phyloP scores from a whole-genome alignment of 2,888 invertebrate species.

The Pardosa pseudoannulata region DNA sequence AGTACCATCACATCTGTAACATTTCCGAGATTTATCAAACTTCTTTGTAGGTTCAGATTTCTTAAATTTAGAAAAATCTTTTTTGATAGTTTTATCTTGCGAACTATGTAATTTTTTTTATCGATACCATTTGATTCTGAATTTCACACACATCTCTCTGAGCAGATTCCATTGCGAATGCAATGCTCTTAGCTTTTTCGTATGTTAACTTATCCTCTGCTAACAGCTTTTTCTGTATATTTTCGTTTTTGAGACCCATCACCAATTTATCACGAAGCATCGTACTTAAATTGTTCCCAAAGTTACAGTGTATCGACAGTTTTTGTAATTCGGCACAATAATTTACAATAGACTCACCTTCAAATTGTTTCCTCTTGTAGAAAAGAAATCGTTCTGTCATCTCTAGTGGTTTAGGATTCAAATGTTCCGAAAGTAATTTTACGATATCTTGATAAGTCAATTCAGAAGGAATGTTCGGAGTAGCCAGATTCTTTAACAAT shows the following conservation, averaged over 20 bases:
- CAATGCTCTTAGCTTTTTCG: constrained; percentile 49
- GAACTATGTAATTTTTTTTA: constrained; percentile 33
- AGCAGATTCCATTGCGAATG: constrained; percentile 52
- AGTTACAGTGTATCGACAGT: constrained; percentile 47
- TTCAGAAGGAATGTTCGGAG: constrained; percentile 44
- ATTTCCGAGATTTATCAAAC: constrained; percentile 53
- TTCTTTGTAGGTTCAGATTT: constrained; percentile 47
- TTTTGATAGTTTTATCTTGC: constrained; percentile 41
- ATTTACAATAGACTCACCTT: constrained; percentile 47
- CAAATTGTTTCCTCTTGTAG: constrained; percentile 53
- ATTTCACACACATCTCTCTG: constrained; percentile 48
- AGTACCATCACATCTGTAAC: constrained; percentile 54
- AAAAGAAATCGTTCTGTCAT: constrained; percentile 45
- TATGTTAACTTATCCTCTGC: constrained; percentile 51
- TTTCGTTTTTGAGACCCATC: constrained; percentile 47
- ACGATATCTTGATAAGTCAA: constrained; percentile 45
- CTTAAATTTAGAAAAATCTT: constrained; percentile 53
- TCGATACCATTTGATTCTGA: constrained; percentile 46
- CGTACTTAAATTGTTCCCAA: constrained; percentile 48
- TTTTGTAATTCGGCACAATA: constrained; percentile 53
- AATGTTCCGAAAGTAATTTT: constrained; percentile 45
- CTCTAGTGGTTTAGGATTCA: constrained; percentile 40
- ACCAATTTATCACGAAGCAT: constrained; percentile 50
- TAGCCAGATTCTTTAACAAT: constrained; percentile 43
- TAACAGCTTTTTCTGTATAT: constrained; percentile 52